Evolutionary conservation across 1,140 invertebrate genomes (phyloP).

Genomic region (Chrysomallon squamiferum): DNA sequence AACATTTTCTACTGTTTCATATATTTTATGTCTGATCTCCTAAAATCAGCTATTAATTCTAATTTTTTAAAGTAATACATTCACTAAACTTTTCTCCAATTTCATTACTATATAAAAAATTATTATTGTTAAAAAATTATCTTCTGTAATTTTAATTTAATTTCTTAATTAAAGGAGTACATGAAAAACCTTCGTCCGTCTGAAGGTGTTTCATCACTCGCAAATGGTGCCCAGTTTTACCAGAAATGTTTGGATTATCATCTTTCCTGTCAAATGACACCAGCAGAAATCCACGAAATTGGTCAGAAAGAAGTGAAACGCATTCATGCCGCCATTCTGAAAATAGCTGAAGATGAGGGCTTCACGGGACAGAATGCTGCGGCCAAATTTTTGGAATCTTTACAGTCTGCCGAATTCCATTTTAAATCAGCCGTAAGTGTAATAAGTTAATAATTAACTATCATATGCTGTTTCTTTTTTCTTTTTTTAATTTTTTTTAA

Average conservation of each 20-base stretch:
- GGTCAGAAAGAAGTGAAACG: constrained; percentile 58
- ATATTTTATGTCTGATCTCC: too few species aligned
- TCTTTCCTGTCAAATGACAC: constrained; percentile 45
- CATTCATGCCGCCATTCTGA: constrained; percentile 54
- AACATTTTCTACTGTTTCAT: too few species aligned
- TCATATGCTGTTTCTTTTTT: too few species aligned
- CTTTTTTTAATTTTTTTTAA: too few species aligned
- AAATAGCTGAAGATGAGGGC: constrained; percentile 39
- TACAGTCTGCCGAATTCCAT: constrained; percentile 12
- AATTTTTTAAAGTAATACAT: too few species aligned
- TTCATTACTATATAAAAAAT: too few species aligned
- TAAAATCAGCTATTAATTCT: too few species aligned
- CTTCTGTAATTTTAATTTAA: too few species aligned
- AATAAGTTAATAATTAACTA: too few species aligned
- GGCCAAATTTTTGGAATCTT: constrained; percentile 12
- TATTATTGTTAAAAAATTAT: too few species aligned
- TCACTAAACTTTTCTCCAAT: too few species aligned
- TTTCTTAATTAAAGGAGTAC: too few species aligned
- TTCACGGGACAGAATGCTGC: constrained; percentile 17
- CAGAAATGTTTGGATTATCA: constrained; percentile 55
- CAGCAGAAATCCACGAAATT: constrained; percentile 58
- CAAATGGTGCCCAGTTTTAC: constrained; percentile 54
- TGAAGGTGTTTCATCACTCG: constrained; percentile 48
- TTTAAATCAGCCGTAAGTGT: constrained; percentile 18
- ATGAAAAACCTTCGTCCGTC: constrained; percentile 35